Conservation (phyloP, 2,797 vertebrate species). For the Apogon talboti region DNA sequence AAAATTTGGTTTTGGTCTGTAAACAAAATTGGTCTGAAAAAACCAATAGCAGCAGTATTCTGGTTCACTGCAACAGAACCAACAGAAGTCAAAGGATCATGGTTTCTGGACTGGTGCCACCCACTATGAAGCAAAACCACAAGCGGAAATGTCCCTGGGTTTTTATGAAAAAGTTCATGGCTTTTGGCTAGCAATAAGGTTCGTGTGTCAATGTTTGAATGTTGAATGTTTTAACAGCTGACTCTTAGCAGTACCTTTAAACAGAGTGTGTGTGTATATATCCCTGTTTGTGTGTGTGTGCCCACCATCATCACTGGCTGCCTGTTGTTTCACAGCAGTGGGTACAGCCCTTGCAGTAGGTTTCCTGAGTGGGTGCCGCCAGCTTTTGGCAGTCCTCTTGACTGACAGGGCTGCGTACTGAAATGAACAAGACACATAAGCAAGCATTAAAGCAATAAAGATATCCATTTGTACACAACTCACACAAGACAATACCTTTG, state of each 20-base stretch:
- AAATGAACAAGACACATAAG: constrained; percentile 35
- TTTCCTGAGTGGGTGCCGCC: constrained; percentile 93
- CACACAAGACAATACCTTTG: constrained; percentile 4
- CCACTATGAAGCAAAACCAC: constrained; percentile 33
- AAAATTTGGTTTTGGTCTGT: constrained; percentile 17
- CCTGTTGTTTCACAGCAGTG: constrained; percentile 92
- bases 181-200: constrained; percentile 23
- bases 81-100: constrained; percentile 40
- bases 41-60: constrained; percentile 15
- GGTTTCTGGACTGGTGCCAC: constrained; percentile 51
- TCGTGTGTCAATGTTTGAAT: constrained; percentile 22
- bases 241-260: constrained; percentile 27
- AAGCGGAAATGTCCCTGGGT: constrained; percentile 48
- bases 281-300: constrained; percentile 2
- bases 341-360: constrained; percentile 91
- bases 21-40: constrained; percentile 12
- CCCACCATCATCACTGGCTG: constrained; percentile 90
- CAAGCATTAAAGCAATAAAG: constrained; percentile 17
- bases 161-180: constrained; percentile 40
- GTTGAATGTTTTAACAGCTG: constrained; percentile 23
- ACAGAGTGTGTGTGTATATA: constrained; percentile 22
- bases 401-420: constrained; percentile 76
- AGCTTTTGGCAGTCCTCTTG: constrained; percentile 90
- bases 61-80: constrained; percentile 35
- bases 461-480: constrained; percentile 21